Evolutionary conservation across 2,888 invertebrate genomes (phyloP).

Genomic region (Limnephilus lunatus): DNA sequence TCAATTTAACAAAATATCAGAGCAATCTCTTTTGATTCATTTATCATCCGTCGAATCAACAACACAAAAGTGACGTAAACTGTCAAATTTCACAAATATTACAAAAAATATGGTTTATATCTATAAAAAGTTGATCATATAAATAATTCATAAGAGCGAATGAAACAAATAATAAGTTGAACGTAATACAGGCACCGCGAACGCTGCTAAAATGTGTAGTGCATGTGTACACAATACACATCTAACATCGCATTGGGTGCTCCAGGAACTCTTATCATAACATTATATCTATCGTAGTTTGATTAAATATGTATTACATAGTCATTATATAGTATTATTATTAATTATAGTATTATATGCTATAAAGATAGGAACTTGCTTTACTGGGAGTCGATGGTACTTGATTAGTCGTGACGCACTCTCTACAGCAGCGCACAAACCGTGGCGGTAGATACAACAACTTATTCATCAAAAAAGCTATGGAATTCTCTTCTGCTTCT

Average conservation of each 20-base stretch:
- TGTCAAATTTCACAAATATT: constrained; percentile 36
- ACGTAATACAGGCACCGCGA: constrained; percentile 59
- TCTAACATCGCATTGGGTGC: constrained; percentile 67
- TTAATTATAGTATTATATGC: constrained; percentile 80
- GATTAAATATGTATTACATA: constrained; percentile 76
- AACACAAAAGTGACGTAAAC: constrained; percentile 5
- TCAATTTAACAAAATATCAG: neutral
- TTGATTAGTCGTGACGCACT: constrained; percentile 56
- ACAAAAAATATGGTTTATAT: constrained; percentile 53
- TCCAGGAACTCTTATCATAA: constrained; percentile 80
- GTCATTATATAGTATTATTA: constrained; percentile 79
- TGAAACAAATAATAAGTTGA: constrained; percentile 59
- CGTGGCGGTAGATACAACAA: constrained; percentile 8
- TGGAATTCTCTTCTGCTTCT: constrained; percentile 6
- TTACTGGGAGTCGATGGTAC: constrained; percentile 78
- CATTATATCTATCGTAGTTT: constrained; percentile 78
- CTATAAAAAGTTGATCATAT: constrained; percentile 59
- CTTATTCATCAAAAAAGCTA: neutral
- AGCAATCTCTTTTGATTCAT: constrained; percentile 5
- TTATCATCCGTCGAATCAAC: constrained; percentile 28
- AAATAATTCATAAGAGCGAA: constrained; percentile 61
- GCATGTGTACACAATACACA: constrained; percentile 75
- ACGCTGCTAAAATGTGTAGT: constrained; percentile 76
- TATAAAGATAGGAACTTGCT: constrained; percentile 81
- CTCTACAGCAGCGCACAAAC: constrained; percentile 43